Conservation (phyloP, 2,797 vertebrate genomes). For the Artibeus jamaicensis region DNA sequence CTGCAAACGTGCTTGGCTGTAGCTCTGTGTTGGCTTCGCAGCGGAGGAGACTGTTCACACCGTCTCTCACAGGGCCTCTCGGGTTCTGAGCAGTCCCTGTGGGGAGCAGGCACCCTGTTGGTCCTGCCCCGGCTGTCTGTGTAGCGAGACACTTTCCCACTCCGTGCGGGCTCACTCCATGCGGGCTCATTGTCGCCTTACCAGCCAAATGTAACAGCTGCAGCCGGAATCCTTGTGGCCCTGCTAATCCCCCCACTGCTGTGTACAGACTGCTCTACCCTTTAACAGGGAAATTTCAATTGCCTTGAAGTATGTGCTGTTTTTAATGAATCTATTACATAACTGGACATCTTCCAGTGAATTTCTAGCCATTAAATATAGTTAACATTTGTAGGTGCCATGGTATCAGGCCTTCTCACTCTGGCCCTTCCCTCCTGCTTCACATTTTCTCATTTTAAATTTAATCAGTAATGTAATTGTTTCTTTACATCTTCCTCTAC, state of each 20-base stretch:
- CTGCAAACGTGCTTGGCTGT: not conserved
- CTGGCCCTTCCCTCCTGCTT: not conserved
- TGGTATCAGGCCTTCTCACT: not conserved
- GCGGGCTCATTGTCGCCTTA: not conserved
- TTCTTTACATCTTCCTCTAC: not conserved
- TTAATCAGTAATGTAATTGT: not conserved
- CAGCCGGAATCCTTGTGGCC: not conserved
- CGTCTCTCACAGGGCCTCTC: not conserved
- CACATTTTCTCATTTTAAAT: not conserved
- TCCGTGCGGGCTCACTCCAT: not conserved
- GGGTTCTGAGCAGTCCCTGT: not conserved
- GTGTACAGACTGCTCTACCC: not conserved
- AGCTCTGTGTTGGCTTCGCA: not conserved
- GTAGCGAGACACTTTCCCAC: not conserved
- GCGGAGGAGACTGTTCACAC: not conserved
- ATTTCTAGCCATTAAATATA: not conserved
- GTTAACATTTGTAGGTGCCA: not conserved
- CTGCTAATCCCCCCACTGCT: not conserved
- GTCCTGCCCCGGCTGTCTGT: not conserved
- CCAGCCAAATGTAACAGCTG: not conserved
- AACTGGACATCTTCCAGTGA: not conserved
- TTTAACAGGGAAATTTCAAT: not conserved
- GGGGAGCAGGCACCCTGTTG: not conserved
- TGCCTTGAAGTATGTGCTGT: not conserved
- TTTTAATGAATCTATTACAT: conserved; percentile 26